Percentiles rank a stretch among this genome's conserved stretches.
Conservation (phyloP, 1,140 invertebrate genomes). For the Triops longicaudatus region DNA sequence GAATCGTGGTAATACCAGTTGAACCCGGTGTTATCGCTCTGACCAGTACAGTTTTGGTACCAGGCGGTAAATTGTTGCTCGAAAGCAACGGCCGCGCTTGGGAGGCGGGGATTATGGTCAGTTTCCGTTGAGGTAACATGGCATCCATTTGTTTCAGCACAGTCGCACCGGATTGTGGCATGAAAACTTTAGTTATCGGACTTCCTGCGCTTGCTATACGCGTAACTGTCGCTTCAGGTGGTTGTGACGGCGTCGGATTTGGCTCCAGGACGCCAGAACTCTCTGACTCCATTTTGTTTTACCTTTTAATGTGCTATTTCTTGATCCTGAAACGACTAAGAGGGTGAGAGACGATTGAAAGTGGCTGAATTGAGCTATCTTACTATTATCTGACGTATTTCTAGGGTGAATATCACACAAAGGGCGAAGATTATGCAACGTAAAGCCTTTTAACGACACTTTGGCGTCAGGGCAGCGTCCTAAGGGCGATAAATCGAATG, state of each 20-base stretch:
- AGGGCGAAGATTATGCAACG: not conserved
- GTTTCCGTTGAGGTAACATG: slow-evolving; percentile 2
- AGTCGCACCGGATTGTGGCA: not conserved
- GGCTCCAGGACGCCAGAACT: not conserved
- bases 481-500: not conserved
- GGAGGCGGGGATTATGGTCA: not conserved
- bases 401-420: not conserved
- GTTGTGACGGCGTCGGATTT: not conserved
- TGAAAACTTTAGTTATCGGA: not conserved
- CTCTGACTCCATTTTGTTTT: not conserved
- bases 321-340: not conserved
- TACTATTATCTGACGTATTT: not conserved
- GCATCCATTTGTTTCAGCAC: not conserved
- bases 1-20: not conserved
- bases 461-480: not conserved
- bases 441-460: not conserved
- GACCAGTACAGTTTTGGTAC: slow-evolving; percentile 3
- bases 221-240: not conserved
- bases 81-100: not conserved
- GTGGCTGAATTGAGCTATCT: not conserved
- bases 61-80: not conserved
- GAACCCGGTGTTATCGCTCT: not conserved
- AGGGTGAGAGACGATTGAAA: not conserved
- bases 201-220: not conserved
- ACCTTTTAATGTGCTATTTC: not conserved